Evolutionary conservation across 2,888 invertebrate genomes (phyloP), one percentile per base, ranked within the genome.

Genomic region (Tanytarsus gracilentus): DNA sequence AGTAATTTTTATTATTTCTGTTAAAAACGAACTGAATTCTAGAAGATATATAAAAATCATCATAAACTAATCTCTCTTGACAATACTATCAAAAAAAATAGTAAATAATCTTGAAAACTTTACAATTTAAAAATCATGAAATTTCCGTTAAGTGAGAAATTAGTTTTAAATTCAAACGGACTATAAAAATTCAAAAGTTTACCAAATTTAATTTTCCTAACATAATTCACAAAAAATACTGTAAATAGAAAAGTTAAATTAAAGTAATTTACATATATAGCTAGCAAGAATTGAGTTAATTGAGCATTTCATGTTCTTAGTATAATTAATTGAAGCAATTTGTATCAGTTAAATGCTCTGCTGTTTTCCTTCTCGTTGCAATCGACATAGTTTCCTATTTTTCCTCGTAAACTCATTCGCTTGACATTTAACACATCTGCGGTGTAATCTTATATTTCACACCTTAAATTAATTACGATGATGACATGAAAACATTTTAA

Each of bases 251-350:
- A n/a, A n/a, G n/a, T n/a, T n/a, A 27, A 8, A 27, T 27, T 2
- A 27, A 51, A 26, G 16, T 27, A 9, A 18, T 51, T 14, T 51
- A 9, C 6, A 30, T 30, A 9, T 30, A 30, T 8, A 51, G 6
- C 27, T 26, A 51, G 27, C 51, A n/a, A 51, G 21, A 5, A 14
- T 27, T 9, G 51, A 51, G 40, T 40, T 40, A 33, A 49, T 49
- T 40, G 26, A 44, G 44, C 33, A n/a, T 36, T 44, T 44, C 44
- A 21, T 40, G 56, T 44, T 52, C 52, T 52, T 52, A 33, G 52
- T 30, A 11, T 26, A 56, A 36, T 39, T 56, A 56, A 56, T 56
- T 56, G 44, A 40, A 56, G 56, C 56, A 39, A 56, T 56, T 56
- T 56, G 23, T 44, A 56, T 56, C 40, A 56, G 40, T 40, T 30